A percentile compares a stretch with the other conserved stretches of the same genome.
phyloP scores from a whole-genome alignment of 2,888 invertebrate genomes.

The Oscheius sp. region DNA sequence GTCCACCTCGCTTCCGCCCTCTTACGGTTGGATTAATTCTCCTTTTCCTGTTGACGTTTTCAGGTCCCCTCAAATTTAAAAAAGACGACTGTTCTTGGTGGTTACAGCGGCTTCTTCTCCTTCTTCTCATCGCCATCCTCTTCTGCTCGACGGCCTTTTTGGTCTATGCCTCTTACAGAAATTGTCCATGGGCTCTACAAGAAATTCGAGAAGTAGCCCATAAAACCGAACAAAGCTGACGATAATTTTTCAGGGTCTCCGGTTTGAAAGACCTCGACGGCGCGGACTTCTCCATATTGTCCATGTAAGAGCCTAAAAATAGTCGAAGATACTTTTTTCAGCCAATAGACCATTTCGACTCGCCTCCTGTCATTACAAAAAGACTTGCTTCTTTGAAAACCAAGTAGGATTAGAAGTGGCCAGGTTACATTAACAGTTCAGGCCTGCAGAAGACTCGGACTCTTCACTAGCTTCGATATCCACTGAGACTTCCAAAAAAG shows the following conservation, averaged over 20 bases:
- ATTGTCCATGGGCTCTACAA: conserved; percentile 21
- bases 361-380: conserved; percentile 32
- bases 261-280: neutral
- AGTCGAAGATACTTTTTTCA: neutral
- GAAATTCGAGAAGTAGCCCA: conserved; percentile 17
- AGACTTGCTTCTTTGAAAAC: neutral
- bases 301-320: neutral
- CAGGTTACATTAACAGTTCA: neutral
- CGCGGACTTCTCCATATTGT: conserved; percentile 13
- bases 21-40: neutral
- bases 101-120: neutral
- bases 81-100: conserved; percentile 6
- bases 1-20: neutral
- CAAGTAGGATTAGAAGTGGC: neutral
- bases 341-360: conserved; percentile 36
- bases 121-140: neutral
- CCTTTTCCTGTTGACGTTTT: neutral
- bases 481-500: neutral
- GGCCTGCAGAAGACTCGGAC: neutral
- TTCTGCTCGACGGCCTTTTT: neutral
- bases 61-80: neutral
- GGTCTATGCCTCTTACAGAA: neutral
- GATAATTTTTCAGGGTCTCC: neutral
- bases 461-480: neutral
- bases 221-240: too few species aligned